These are phyloP conservation scores for Dyspetes luteomarginatus DNA, from an alignment of 2,888 invertebrate species.

Conservation along the genomic window DNA sequence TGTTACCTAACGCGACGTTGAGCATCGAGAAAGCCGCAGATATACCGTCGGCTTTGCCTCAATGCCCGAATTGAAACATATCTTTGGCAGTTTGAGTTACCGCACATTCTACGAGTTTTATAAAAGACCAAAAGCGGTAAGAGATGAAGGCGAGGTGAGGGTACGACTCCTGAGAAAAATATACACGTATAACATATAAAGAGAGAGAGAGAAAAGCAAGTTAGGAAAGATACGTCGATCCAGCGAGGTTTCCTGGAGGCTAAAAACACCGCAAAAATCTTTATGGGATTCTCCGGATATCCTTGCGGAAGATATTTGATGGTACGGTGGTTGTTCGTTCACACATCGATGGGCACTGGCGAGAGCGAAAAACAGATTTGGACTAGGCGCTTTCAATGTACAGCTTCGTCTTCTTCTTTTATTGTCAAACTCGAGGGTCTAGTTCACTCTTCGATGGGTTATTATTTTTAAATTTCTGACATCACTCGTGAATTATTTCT, in stretches of 20 bases:
- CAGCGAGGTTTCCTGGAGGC: conserved; percentile 14
- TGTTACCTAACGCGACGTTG: conserved; percentile 30
- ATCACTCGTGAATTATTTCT: not conserved
- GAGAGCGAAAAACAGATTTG: conserved; percentile 15
- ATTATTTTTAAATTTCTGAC: conserved; percentile 41
- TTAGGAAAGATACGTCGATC: conserved; percentile 16
- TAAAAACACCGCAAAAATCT: conserved; percentile 44
- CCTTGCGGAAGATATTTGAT: conserved; percentile 54
- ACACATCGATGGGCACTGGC: conserved; percentile 49
- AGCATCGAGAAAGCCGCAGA: conserved; percentile 67
- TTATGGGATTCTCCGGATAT: conserved; percentile 41
- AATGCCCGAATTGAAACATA: conserved; percentile 71
- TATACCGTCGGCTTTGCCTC: conserved; percentile 67
- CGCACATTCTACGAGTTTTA: conserved; percentile 25
- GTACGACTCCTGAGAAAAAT: conserved; percentile 23
- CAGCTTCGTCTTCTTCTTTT: conserved; percentile 47
- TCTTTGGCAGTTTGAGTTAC: conserved; percentile 66
- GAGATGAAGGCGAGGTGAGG: conserved; percentile 19
- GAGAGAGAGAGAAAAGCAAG: not conserved
- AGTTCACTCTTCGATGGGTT: conserved; percentile 53
- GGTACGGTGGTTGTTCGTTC: conserved; percentile 33
- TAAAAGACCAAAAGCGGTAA: conserved; percentile 23
- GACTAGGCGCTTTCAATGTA: conserved; percentile 37
- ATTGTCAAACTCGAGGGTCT: conserved; percentile 36
- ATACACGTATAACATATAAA: conserved; percentile 13